Evolutionary conservation across 2,888 invertebrate genomes (phyloP).

Genomic region (Pediacus dermestoides): DNA sequence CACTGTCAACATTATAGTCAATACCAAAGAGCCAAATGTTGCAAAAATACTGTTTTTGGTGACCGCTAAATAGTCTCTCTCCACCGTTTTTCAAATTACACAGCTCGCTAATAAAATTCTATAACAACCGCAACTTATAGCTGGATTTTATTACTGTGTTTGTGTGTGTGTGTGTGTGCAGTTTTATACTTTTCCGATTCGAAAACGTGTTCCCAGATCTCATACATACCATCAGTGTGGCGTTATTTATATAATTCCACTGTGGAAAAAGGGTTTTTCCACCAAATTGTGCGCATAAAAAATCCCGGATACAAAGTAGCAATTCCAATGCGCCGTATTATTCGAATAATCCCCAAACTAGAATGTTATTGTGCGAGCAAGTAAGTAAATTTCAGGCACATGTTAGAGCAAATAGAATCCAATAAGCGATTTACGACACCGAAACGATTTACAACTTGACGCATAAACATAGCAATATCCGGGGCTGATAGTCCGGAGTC

Average conservation of each 20-base stretch:
- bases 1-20: too few relatives aligned
- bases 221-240: too few relatives aligned
- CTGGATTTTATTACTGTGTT: constrained; percentile 21
- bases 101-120: constrained; percentile 20
- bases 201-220: too few relatives aligned
- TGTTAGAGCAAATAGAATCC: constrained; percentile 28
- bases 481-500: constrained; percentile 15
- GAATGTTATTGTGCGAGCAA: too few relatives aligned
- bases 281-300: too few relatives aligned
- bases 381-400: too few relatives aligned
- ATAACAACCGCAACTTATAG: constrained; percentile 23
- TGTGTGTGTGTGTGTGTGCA: too few relatives aligned
- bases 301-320: too few relatives aligned
- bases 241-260: too few relatives aligned
- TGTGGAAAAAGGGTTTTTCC: too few relatives aligned
- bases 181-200: constrained; percentile 16
- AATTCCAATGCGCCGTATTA: too few relatives aligned
- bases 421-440: constrained; percentile 32
- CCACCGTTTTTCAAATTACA: constrained; percentile 26
- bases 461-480: constrained; percentile 32
- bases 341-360: too few relatives aligned
- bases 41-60: constrained; percentile 28
- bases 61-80: constrained; percentile 27
- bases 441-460: constrained; percentile 28
- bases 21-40: constrained; percentile 20